Conservation (phyloP, 2,113 vertebrate species). For the Reinhardtius hippoglossoides region DNA sequence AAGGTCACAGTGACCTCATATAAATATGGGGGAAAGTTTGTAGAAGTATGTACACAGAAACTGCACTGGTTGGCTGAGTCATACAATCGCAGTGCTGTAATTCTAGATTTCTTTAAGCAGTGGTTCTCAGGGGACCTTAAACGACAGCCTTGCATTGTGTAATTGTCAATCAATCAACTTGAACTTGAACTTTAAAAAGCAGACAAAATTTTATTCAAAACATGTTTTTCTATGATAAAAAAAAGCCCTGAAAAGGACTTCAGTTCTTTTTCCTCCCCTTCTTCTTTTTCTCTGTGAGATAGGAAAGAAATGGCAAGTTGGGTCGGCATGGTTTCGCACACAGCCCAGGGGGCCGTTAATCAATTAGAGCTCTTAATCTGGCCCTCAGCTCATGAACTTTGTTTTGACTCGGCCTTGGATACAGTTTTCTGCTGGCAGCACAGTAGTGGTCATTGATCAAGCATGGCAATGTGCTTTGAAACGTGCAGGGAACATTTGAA, state of each 20-base stretch:
- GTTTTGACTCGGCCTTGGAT: constrained; percentile 49
- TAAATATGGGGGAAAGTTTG: too few relatives aligned
- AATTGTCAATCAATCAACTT: constrained; percentile 14
- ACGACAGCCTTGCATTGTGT: constrained; percentile 16
- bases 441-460: constrained; percentile 63
- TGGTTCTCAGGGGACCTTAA: not conserved
- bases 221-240: not conserved
- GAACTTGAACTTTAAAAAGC: constrained; percentile 10
- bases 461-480: constrained; percentile 43
- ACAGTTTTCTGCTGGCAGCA: constrained; percentile 34
- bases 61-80: too few relatives aligned
- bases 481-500: constrained; percentile 49
- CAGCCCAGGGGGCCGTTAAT: constrained; percentile 28
- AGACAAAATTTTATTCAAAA: constrained; percentile 6
- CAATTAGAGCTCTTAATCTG: constrained; percentile 59
- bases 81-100: too few relatives aligned
- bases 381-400: constrained; percentile 47
- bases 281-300: constrained; percentile 1
- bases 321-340: constrained; percentile 3
- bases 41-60: too few relatives aligned
- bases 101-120: not conserved
- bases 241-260: not conserved
- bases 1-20: too few relatives aligned
- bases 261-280: not conserved
- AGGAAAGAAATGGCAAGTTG: constrained; percentile 23